phyloP scores from a whole-genome alignment of 2,113 vertebrate genomes.

The Eidolon helvum region DNA sequence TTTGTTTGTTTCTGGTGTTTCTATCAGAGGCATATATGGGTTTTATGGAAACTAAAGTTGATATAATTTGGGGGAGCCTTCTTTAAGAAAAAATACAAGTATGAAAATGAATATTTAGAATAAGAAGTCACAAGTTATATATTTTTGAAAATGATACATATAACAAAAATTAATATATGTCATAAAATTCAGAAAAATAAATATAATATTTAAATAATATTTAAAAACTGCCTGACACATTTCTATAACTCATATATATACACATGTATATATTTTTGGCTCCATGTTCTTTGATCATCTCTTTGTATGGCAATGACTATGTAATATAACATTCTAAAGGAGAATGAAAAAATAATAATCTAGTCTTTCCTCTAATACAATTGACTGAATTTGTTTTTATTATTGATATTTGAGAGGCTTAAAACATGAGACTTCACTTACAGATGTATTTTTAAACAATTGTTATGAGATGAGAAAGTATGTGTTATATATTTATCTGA shows the following conservation, averaged over 20 bases:
- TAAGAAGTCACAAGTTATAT: neutral
- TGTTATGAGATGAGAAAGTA: neutral
- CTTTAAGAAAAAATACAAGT: slow-evolving; percentile 5
- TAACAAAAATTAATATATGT: neutral
- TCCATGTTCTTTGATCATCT: neutral
- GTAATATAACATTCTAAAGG: neutral
- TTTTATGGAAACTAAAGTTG: neutral
- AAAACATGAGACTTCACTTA: neutral
- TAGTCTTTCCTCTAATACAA: neutral
- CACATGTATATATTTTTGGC: neutral
- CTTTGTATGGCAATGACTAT: neutral
- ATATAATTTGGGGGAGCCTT: neutral
- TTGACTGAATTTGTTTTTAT: neutral
- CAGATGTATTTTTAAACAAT: neutral
- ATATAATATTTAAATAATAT: neutral
- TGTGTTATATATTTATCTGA: neutral
- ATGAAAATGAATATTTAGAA: slow-evolving; percentile 8
- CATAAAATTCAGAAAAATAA: neutral
- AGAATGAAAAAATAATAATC: slow-evolving; percentile 20
- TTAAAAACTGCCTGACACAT: neutral
- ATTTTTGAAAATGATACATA: neutral
- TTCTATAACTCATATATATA: neutral
- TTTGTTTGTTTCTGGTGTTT: neutral
- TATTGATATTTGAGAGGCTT: neutral
- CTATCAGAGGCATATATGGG: neutral